phyloP scores from a whole-genome alignment of 1,140 invertebrate species.

The Drosophila sucinea region DNA sequence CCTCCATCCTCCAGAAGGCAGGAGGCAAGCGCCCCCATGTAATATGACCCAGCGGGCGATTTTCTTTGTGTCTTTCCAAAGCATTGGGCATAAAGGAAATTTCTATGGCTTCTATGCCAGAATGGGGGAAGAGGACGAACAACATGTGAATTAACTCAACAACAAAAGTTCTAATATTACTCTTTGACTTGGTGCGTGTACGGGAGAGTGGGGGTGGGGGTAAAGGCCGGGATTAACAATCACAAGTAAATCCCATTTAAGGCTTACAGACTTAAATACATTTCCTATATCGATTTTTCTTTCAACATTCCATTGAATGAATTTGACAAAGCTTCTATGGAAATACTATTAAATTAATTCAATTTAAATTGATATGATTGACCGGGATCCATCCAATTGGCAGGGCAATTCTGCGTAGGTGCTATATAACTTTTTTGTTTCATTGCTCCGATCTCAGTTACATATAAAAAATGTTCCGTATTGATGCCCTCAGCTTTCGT shows the following conservation, averaged over 20 bases:
- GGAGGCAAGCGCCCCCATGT: not conserved
- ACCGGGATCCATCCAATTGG: too few species aligned
- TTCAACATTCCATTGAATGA: not conserved
- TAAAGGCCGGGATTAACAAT: not conserved
- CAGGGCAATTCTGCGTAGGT: not conserved
- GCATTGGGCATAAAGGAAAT: not conserved
- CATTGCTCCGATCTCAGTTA: not conserved
- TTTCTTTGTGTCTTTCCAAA: conserved; percentile 1
- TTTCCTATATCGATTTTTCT: conserved; percentile 1
- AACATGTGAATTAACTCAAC: conserved; percentile 7
- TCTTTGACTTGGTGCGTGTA: not conserved
- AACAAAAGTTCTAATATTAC: conserved; percentile 8
- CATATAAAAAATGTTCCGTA: not conserved
- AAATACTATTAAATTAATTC: too few species aligned
- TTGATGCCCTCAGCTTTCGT: not conserved
- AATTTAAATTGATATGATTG: too few species aligned
- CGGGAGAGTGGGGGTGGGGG: too few species aligned
- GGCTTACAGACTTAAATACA: not conserved
- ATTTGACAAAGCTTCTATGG: too few species aligned
- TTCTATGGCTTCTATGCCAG: not conserved
- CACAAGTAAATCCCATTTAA: conserved; percentile 10
- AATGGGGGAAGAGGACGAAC: not conserved
- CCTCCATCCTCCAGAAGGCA: not conserved
- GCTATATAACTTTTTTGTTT: not conserved
- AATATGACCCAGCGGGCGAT: not conserved